These are phyloP conservation scores for Sceloporus tristichus DNA, from an alignment of 2,113 vertebrate genomes.

Conservation along the genomic window DNA sequence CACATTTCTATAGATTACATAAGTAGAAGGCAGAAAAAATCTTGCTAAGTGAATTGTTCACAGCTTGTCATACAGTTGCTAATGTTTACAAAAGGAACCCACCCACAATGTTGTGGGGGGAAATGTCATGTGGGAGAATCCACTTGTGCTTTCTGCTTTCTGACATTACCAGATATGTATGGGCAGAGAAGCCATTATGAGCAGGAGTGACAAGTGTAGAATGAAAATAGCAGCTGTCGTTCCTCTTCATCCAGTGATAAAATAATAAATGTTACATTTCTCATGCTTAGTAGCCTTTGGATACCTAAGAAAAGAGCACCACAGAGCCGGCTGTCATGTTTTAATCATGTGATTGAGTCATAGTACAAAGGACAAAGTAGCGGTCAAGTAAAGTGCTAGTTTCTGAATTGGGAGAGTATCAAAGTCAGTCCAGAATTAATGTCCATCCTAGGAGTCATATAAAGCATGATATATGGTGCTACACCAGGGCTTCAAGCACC, in stretches of 20 bases:
- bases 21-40: not conserved
- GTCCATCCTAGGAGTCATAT: not conserved
- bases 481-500: not conserved
- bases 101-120: rapidly evolving
- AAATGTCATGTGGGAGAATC: rapidly evolving
- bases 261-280: not conserved
- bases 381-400: not conserved
- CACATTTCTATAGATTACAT: not conserved
- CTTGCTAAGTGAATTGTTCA: slow-evolving; percentile 26
- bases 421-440: not conserved
- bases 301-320: not conserved
- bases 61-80: not conserved
- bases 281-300: not conserved
- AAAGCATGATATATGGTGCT: not conserved
- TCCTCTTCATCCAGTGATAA: not conserved
- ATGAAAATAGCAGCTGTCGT: not conserved
- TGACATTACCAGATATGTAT: not conserved
- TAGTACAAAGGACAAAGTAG: not conserved
- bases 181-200: not conserved
- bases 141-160: not conserved
- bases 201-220: not conserved
- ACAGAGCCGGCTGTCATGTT: not conserved
- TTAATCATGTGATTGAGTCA: slow-evolving; percentile 3
- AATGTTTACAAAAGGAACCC: not conserved
- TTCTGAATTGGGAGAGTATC: not conserved